Evolutionary conservation across 1,140 invertebrate species (phyloP).

Genomic region (Euborellia annulipes): DNA sequence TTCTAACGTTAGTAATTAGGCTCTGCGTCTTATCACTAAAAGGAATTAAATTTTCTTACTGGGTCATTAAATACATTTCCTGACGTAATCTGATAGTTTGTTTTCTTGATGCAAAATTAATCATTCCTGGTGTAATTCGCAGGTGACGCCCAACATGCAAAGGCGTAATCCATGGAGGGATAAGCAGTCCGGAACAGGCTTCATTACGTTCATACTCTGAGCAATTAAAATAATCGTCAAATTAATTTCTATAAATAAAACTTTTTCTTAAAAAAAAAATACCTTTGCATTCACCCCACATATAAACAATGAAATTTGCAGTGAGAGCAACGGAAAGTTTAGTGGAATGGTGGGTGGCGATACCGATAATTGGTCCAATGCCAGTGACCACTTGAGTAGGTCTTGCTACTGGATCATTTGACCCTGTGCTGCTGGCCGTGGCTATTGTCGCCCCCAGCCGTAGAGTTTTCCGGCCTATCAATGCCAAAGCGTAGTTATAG

Average conservation of each 20-base stretch:
- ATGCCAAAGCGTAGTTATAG: constrained; percentile 45
- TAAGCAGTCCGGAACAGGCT: too few relatives aligned
- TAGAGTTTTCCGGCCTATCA: constrained; percentile 45
- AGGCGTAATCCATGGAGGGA: constrained; percentile 40
- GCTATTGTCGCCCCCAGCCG: constrained; percentile 48
- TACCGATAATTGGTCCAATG: constrained; percentile 40
- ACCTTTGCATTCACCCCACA: constrained; percentile 49
- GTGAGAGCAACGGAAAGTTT: constrained; percentile 46
- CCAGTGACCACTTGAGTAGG: constrained; percentile 34
- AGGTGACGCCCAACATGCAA: constrained; percentile 47
- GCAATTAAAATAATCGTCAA: too few relatives aligned
- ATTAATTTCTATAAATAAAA: too few relatives aligned
- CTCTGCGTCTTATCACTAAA: too few relatives aligned
- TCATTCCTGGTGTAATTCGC: too few relatives aligned
- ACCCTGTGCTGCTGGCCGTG: constrained; percentile 43
- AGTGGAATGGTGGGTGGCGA: constrained; percentile 43
- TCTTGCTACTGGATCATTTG: constrained; percentile 39
- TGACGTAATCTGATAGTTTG: too few relatives aligned
- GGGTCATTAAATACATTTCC: constrained; percentile 44
- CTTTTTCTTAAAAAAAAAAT: too few relatives aligned
- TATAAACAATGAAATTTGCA: constrained; percentile 40
- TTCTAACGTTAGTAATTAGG: too few relatives aligned
- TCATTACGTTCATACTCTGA: too few relatives aligned
- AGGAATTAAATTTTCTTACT: constrained; percentile 26
- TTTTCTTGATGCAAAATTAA: too few relatives aligned